phyloP scores from a whole-genome alignment of 2,797 vertebrate species.

The Mico argentatus region DNA sequence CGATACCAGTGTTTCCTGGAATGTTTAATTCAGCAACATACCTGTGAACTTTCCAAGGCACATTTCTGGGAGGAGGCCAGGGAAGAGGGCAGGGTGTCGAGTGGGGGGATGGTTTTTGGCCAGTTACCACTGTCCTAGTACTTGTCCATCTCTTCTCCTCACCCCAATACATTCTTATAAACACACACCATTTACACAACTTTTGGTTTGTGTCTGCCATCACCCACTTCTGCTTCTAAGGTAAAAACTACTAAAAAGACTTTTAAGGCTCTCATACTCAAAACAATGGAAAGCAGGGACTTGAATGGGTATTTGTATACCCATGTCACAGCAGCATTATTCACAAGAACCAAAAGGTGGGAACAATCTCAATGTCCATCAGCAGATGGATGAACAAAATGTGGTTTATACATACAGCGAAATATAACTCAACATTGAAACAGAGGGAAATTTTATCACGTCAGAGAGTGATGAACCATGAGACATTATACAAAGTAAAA shows the following conservation, averaged over 20 bases:
- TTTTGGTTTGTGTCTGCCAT: neutral
- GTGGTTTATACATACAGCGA: too few species aligned
- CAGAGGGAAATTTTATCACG: neutral
- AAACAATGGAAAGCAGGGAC: slow-evolving; percentile 10
- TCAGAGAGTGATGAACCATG: neutral
- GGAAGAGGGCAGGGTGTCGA: neutral
- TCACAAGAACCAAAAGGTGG: neutral
- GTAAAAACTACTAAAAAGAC: neutral
- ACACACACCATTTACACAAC: neutral
- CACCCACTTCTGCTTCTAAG: neutral
- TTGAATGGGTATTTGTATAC: neutral
- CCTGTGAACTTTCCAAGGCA: slow-evolving; percentile 14
- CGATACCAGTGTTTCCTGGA: slow-evolving; percentile 56
- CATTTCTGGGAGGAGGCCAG: neutral
- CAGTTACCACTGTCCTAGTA: neutral
- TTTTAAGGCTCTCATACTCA: neutral
- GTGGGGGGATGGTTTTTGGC: too few species aligned
- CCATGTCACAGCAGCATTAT: neutral
- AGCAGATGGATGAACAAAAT: neutral
- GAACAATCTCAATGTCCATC: neutral
- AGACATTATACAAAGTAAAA: neutral
- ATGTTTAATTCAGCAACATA: slow-evolving; percentile 35
- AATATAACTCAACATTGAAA: neutral
- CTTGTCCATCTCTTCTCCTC: neutral
- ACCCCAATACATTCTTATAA: neutral